phyloP scores from a whole-genome alignment of 2,113 vertebrate genomes.

The Laterallus jamaicensis region DNA sequence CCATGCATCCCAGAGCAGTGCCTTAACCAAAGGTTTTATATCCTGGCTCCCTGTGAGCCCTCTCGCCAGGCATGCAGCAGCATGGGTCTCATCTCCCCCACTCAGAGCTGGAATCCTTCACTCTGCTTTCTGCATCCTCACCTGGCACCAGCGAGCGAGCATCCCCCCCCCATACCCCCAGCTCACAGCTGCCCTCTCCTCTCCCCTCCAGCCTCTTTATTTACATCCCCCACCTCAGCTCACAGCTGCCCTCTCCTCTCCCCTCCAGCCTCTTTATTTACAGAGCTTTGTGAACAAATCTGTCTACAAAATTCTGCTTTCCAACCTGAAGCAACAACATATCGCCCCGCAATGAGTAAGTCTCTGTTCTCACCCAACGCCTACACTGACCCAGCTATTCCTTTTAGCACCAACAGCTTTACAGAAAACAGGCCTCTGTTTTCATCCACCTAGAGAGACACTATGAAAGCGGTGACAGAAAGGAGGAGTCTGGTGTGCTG shows the following conservation, averaged over 20 bases:
- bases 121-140: neutral
- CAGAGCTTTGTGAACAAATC: fast-evolving
- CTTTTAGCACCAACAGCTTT: conserved; percentile 10
- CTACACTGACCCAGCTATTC: conserved; percentile 38
- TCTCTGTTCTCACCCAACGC: conserved; percentile 13
- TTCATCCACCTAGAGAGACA: neutral
- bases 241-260: neutral
- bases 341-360: neutral
- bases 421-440: conserved; percentile 27
- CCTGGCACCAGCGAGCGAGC: neutral
- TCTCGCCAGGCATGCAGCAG: fast-evolving
- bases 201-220: too few relatives aligned
- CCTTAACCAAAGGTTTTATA: fast-evolving
- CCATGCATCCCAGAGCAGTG: fast-evolving
- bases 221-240: neutral
- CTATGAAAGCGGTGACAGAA: neutral
- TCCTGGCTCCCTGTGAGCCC: neutral
- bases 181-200: too few relatives aligned
- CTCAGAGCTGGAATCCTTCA: fast-evolving
- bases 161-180: too few relatives aligned
- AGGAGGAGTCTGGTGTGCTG: neutral
- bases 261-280: neutral
- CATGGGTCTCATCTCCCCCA: neutral
- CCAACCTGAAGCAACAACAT: neutral
- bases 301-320: neutral